Base-by-base conservation (phyloP, 2,888 invertebrate species). In the Listrodromus nycthemerus region DNA sequence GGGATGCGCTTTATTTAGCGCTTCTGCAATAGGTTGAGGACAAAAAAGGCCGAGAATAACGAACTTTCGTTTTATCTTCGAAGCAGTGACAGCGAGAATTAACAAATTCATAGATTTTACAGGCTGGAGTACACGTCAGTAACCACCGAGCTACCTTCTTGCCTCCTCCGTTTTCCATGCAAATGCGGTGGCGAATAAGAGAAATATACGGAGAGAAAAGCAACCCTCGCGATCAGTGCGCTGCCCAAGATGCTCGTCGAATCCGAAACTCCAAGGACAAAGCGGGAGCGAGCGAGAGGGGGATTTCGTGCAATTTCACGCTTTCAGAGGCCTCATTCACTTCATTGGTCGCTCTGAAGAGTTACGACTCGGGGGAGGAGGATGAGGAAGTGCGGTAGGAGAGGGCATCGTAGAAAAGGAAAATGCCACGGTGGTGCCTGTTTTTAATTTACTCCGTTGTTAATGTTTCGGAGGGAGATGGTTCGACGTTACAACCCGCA, bases 21-120 rank as follows among this genome's bases (percentile, higher is more conserved):
- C 80, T 83, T 82, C 84, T 52, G 81, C 83, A 74, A 77, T 61
- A 67, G 67, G 27, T n/a, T 7, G 4, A 41, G 33, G 10, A 71
- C 16, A 61, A 48, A 78, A 78, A 69, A 76, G 74, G 63, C 33
- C 27, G 16, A 55, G 81, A 81, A 81, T 80, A 86, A 86, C 70
- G 82, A 84, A 86, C 78, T 87, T 84, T 73, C 80, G 65, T 80
- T 79, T 84, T 81, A 83, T 86, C 85, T 79, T 30, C 45, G 82
- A 30, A n/a, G 37, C 67, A 61, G 55, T 67, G 52, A 66, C 61
- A 55, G 27, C 65, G 83, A 74, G 86, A 87, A 89, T 88, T 88
- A 91, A 90, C 91, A 88, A 91, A 90, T 89, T 89, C 86, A 83
- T 88, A 85, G 84, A 87, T 71, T 84, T 79, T 71, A 63, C 75